Evolutionary conservation across 2,888 invertebrate species (phyloP), one percentile per base, ranked within the genome.

Genomic region (Smittia sp.): DNA sequence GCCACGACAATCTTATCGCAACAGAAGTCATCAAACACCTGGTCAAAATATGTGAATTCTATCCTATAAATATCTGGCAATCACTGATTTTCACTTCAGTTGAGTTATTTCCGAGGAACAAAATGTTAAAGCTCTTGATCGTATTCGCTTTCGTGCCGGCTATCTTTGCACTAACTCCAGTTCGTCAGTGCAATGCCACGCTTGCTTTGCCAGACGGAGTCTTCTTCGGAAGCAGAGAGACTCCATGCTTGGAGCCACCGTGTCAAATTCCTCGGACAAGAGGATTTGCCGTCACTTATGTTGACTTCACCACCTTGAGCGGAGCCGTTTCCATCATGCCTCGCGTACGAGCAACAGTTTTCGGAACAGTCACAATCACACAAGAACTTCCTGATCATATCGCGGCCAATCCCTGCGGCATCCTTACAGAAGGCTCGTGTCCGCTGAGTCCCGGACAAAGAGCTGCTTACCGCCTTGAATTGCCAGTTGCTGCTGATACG

Each of bases 101-200:
- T 32, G 32, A 32, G 32, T 32, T 6, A 32, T 32, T 32, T 32
- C 4, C 3, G 32, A 32, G 32, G 9, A 32, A 9, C 1, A 58
- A 58, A 3, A 58, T 58, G 58, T 58, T 58, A 7, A 58, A 58
- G 22, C 13, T 20, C 22, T 9, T 58, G 7, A 7, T 27, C 13
- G 32, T 32, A 3, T 1, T 65, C 22, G 25, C 32, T 7, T 25
- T 32, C n/a, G 24, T 65, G 24, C 65, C 22, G 2, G 32, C 32
- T n/a, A 15, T 65, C n/a, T 22, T 65, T n/a, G 65, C 65, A 6
- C 13, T 4, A 65, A 65, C 27, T 24, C 65, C 65, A 18, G 32
- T 24, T 4, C 65, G 32, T 4, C 9, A 2, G 25, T 65, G 65
- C 13, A n/a, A 22, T 2, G 65, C n/a, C 24, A n/a, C 9, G 1